Percentiles rank a stretch among this genome's conserved stretches.
These are phyloP conservation scores for Leptinotarsa rubiginosa DNA, from an alignment of 2,888 invertebrate species.

Conservation along the genomic window DNA sequence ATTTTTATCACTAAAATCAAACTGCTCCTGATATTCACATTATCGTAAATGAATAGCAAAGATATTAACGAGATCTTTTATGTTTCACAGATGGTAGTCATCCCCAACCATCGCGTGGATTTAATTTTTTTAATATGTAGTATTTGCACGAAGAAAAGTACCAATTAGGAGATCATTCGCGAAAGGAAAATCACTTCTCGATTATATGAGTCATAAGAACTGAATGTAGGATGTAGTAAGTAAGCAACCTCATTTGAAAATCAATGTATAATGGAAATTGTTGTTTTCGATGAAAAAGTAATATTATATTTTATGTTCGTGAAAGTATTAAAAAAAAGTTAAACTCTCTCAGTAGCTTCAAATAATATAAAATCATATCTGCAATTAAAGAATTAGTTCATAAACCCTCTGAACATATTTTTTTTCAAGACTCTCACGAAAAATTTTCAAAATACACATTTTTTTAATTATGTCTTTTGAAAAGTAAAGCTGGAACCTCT, in stretches of 20 bases:
- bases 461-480: no score
- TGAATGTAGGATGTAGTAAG: background rate
- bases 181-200: slow-evolving; percentile 14
- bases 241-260: background rate
- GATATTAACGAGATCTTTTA: slow-evolving; percentile 55
- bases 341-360: no score
- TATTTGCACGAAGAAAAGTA: slow-evolving; percentile 22
- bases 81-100: slow-evolving; percentile 60
- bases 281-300: no score
- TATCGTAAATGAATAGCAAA: slow-evolving; percentile 53
- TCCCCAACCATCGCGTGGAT: slow-evolving; percentile 61
- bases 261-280: no score
- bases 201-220: slow-evolving; percentile 11
- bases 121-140: slow-evolving; percentile 32
- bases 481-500: no score
- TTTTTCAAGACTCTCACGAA: no score
- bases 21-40: slow-evolving; percentile 52
- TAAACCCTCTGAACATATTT: no score
- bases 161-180: slow-evolving; percentile 28
- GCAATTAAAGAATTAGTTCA: no score
- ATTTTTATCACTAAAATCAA: background rate
- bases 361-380: no score
- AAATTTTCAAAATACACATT: no score
- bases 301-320: no score
- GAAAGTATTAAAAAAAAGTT: no score